Evolutionary conservation across 2,888 invertebrate species (phyloP).

Genomic region (Hypomecis punctinalis): DNA sequence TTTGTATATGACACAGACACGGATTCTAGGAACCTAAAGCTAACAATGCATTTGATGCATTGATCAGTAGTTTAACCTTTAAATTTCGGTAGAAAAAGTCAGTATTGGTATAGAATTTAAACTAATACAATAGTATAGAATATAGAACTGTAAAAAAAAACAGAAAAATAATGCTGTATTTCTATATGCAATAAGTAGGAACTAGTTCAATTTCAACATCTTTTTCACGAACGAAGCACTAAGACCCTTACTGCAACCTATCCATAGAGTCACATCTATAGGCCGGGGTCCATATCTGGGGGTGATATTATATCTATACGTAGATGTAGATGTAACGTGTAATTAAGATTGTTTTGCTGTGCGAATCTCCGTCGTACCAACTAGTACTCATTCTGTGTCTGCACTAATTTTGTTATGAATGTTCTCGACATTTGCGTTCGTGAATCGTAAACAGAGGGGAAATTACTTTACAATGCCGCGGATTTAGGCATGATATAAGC

Average conservation of each 20-base stretch:
- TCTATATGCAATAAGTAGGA: too few relatives aligned
- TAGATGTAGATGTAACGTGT: conserved; percentile 28
- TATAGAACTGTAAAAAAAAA: too few relatives aligned
- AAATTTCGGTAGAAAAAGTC: too few relatives aligned
- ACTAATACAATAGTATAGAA: too few relatives aligned
- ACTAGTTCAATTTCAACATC: too few relatives aligned
- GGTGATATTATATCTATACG: conserved; percentile 30
- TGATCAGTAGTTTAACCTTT: too few relatives aligned
- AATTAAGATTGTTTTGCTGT: conserved; percentile 35
- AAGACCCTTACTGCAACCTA: conserved; percentile 5
- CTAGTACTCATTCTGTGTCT: conserved; percentile 2
- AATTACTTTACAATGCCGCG: conserved; percentile 12
- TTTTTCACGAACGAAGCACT: background rate
- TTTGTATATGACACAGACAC: too few relatives aligned
- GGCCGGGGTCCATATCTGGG: conserved; percentile 28
- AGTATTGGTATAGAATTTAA: too few relatives aligned
- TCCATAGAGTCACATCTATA: background rate
- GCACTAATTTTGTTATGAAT: conserved; percentile 28
- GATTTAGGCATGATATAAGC: too few relatives aligned
- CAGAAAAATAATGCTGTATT: too few relatives aligned
- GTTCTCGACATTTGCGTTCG: conserved; percentile 18
- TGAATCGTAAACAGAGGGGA: conserved; percentile 16
- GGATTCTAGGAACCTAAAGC: too few relatives aligned
- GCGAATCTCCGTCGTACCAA: conserved; percentile 8
- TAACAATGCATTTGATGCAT: too few relatives aligned